phyloP scores from a whole-genome alignment of 2,797 vertebrate species.

The Borostomias antarcticus region DNA sequence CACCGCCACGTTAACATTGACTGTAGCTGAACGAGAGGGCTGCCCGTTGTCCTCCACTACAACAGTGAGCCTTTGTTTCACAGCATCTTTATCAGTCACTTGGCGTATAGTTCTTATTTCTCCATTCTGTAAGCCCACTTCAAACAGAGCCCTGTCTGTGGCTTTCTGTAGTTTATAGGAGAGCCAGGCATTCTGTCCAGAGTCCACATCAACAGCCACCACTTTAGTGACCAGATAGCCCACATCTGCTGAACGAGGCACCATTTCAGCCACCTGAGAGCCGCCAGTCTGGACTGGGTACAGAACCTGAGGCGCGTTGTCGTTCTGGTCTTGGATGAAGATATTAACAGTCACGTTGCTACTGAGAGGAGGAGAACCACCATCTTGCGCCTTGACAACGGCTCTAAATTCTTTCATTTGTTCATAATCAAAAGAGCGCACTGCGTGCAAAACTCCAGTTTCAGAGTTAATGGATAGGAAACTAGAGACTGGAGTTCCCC shows the following conservation, averaged over 20 bases:
- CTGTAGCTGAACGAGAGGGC: constrained; percentile 50
- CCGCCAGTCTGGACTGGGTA: constrained; percentile 38
- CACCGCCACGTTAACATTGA: constrained; percentile 40
- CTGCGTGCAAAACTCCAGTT: not conserved
- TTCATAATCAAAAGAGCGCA: not conserved
- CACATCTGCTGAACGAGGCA: constrained; percentile 51
- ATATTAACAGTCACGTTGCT: constrained; percentile 52
- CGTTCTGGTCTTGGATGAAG: constrained; percentile 63
- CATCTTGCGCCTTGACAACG: not conserved
- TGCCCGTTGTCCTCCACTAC: constrained; percentile 64
- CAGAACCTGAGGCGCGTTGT: constrained; percentile 49
- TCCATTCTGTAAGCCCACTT: constrained; percentile 42
- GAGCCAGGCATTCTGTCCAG: constrained; percentile 63
- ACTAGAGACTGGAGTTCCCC: constrained; percentile 52
- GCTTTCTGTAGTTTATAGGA: constrained; percentile 64
- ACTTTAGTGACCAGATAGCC: constrained; percentile 52
- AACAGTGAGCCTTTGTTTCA: constrained; percentile 65
- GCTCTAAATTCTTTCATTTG: constrained; percentile 24
- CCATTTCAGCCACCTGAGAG: constrained; percentile 41
- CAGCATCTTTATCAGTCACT: constrained; percentile 60
- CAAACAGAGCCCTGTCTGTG: constrained; percentile 59
- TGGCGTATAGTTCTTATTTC: constrained; percentile 43
- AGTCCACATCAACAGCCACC: constrained; percentile 50
- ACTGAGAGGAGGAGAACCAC: constrained; percentile 49
- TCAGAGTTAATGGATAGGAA: constrained; percentile 48